These are phyloP conservation scores for Drosophila subpulchrella DNA, from an alignment of 1,140 invertebrate genomes.

Conservation along the genomic window DNA sequence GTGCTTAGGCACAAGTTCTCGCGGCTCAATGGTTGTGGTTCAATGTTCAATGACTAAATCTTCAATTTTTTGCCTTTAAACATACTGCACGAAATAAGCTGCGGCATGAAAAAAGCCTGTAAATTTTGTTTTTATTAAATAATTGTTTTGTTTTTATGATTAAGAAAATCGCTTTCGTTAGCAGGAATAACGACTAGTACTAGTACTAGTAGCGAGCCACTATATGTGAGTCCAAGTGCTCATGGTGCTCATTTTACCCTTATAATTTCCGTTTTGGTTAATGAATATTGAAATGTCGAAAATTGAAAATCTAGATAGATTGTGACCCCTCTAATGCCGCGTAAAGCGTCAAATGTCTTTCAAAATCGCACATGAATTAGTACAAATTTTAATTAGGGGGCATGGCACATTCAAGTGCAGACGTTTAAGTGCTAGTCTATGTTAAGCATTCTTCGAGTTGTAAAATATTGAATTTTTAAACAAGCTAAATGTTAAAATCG, in stretches of 20 bases:
- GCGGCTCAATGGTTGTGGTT: background rate
- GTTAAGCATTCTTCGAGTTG: background rate
- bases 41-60: too few species aligned
- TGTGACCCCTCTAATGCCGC: conserved; percentile 33
- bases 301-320: conserved; percentile 36
- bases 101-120: too few species aligned
- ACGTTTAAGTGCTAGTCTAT: conserved; percentile 15
- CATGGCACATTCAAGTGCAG: conserved; percentile 8
- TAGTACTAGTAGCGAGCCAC: too few species aligned
- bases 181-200: too few species aligned
- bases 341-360: conserved; percentile 70
- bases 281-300: conserved; percentile 75
- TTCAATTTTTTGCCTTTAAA: too few species aligned
- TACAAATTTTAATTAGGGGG: conserved; percentile 21
- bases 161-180: too few species aligned
- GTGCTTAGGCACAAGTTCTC: background rate
- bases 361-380: conserved; percentile 63
- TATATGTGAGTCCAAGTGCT: background rate
- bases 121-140: too few species aligned
- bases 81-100: too few species aligned
- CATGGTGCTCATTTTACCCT: conserved; percentile 9
- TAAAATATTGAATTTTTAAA: background rate
- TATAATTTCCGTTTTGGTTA: conserved; percentile 71
- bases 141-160: too few species aligned
- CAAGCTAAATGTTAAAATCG: background rate